Conservation (phyloP, 2,888 invertebrate genomes). For the Lottia gigantea region DNA sequence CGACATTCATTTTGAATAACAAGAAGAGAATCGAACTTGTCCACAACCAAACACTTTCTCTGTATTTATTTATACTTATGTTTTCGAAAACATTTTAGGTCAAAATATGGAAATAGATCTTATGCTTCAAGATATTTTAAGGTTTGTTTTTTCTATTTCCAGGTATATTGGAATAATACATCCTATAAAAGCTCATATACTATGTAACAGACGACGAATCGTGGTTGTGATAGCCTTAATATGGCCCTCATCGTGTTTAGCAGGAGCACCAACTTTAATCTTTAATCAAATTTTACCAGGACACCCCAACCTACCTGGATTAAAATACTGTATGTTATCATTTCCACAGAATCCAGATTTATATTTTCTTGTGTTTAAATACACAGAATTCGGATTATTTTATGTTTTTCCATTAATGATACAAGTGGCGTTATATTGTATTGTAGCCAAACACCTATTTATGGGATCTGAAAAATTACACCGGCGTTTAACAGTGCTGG, state of each 20-base stretch:
- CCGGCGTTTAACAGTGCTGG: slow-evolving; percentile 42
- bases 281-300: slow-evolving; percentile 56
- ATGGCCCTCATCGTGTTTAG: slow-evolving; percentile 64
- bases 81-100: too few relatives aligned
- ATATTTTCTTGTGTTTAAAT: slow-evolving; percentile 58
- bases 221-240: slow-evolving; percentile 60
- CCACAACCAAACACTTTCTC: too few relatives aligned
- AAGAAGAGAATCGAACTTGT: too few relatives aligned
- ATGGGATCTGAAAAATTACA: slow-evolving; percentile 56
- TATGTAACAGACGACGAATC: slow-evolving; percentile 64
- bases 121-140: too few relatives aligned
- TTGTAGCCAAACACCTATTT: slow-evolving; percentile 64
- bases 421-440: slow-evolving; percentile 59
- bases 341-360: slow-evolving; percentile 51
- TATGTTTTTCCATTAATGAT: slow-evolving; percentile 65
- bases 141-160: slow-evolving; percentile 33
- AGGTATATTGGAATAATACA: slow-evolving; percentile 69
- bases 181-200: slow-evolving; percentile 67
- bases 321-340: slow-evolving; percentile 59
- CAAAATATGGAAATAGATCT: too few relatives aligned
- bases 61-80: too few relatives aligned
- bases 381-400: slow-evolving; percentile 63
- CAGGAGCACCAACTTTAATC: slow-evolving; percentile 63
- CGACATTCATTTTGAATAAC: too few relatives aligned
- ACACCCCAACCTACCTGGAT: slow-evolving; percentile 38